Base-by-base conservation (phyloP, 2,113 vertebrate genomes). In the Lynx canadensis region DNA sequence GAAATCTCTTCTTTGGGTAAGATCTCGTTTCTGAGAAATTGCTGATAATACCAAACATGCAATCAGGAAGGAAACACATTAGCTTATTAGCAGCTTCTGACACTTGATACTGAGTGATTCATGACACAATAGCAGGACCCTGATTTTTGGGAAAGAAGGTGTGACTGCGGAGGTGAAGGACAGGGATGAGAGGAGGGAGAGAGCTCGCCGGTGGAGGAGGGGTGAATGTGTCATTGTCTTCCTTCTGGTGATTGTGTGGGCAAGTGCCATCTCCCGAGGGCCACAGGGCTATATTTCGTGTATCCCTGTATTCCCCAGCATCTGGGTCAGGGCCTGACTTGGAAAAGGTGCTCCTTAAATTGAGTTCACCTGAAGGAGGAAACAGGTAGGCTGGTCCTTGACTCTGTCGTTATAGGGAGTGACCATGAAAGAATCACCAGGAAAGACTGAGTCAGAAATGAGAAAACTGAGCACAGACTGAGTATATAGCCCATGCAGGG, bases 141-240 rank as follows among this genome's bases (percentile, higher is more conserved):
- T 0, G 63, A 15, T 5, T 50, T 4, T 66, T 55, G 68, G 25
- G 13, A 73, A 71, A 5, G 13, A 29, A 66, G 38, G 15, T 18
- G 76, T 52, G 48, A 50, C 1, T 52, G 16, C 6, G 76, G 50
- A 57, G 33, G 27, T 41, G 38, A 33, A 19, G 3, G 7, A 5
- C 1, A 23, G 9, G 4, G 33, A 18, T 1, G 6, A 4, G 3
- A 23, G 7, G 4, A 8, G 13, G 60, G 50, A 57, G 68, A 89
- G 19, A n/a, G 57, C 16, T 7, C 3, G 4, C 9, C 18, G 21
- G 38, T 6, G 23, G 48, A 55, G 33, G 21, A 55, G 33, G 25
- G 4, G 3, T 0, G 25, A 4, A 12, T 4, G 8, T 14, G 9
- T 45, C 14, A 0, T 18, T 11, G 6, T 18, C 36, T 73, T 52